phyloP scores from a whole-genome alignment of 2,888 invertebrate species.

The Charanyca ferruginea region DNA sequence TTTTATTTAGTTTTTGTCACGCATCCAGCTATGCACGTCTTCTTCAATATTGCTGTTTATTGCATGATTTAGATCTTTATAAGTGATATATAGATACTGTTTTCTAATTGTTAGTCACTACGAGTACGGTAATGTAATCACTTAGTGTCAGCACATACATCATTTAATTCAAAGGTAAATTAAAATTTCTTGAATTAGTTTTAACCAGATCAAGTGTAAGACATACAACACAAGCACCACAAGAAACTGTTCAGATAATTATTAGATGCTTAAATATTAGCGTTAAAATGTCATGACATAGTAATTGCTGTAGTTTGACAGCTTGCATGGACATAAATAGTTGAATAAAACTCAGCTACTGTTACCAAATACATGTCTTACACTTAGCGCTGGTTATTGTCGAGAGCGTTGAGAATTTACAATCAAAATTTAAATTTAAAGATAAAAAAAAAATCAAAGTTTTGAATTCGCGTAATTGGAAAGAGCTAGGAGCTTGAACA shows the following conservation, averaged over 20 bases:
- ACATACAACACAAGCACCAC: conserved; percentile 73
- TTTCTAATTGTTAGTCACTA: conserved; percentile 87
- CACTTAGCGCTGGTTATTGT: conserved; percentile 88
- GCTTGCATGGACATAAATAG: conserved; percentile 82
- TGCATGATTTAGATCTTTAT: conserved; percentile 87
- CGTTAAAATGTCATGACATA: conserved; percentile 67
- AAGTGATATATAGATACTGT: conserved; percentile 74
- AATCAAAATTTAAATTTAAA: conserved; percentile 60
- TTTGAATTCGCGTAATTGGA: conserved; percentile 67
- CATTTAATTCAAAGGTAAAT: conserved; percentile 86
- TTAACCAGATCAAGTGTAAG: conserved; percentile 87
- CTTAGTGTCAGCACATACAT: conserved; percentile 90
- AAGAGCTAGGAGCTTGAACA: conserved; percentile 84
- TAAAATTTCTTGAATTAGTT: conserved; percentile 75
- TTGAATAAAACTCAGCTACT: conserved; percentile 71
- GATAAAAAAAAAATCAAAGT: conserved; percentile 47
- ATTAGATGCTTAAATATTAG: conserved; percentile 78
- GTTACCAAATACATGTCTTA: conserved; percentile 80
- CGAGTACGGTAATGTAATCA: conserved; percentile 84
- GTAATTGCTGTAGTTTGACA: conserved; percentile 76
- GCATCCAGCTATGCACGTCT: conserved; percentile 91
- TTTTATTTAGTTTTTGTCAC: conserved; percentile 88
- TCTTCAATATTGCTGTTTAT: conserved; percentile 88
- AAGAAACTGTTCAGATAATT: conserved; percentile 62
- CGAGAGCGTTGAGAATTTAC: conserved; percentile 92